Percentiles rank a stretch among this genome's conserved stretches.
These are phyloP conservation scores for Cassiopea andromeda DNA, from an alignment of 30 jellyfish, hydroid and myxozoan genomes.

Conservation along the genomic window DNA sequence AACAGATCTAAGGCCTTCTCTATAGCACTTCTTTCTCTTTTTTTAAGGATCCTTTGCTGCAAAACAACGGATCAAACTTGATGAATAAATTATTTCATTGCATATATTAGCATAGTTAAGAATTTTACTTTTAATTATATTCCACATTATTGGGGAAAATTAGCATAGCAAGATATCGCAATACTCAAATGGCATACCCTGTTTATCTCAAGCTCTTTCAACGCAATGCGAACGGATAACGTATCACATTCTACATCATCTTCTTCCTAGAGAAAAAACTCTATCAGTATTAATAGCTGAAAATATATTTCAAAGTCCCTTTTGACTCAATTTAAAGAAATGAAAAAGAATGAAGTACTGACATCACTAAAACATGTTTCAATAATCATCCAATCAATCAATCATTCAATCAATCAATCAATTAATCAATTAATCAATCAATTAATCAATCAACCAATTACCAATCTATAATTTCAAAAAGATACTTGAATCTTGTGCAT, in stretches of 20 bases:
- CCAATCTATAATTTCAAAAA: neutral
- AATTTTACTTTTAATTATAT: neutral
- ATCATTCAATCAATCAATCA: neutral
- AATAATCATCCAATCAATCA: neutral
- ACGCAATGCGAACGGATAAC: conserved; percentile 86
- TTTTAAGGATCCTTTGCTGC: conserved; percentile 56
- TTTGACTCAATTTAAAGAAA: neutral
- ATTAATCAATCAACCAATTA: no score
- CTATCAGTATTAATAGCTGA: neutral
- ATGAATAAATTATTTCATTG: neutral
- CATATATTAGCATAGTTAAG: neutral
- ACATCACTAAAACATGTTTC: neutral
- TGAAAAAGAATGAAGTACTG: neutral
- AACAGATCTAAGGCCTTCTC: conserved; percentile 74
- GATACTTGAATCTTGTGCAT: no score
- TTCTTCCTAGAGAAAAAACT: conserved; percentile 37
- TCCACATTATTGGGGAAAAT: neutral
- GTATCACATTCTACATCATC: conserved; percentile 88
- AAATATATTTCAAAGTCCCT: neutral
- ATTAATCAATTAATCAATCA: no score
- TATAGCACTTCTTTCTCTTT: conserved; percentile 63
- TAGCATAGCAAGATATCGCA: neutral
- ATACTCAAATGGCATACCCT: conserved; percentile 16
- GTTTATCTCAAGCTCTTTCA: conserved; percentile 88
- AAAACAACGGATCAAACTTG: neutral